Conservation (phyloP, 1,140 invertebrate species). For the Sycophaga agraensis region DNA sequence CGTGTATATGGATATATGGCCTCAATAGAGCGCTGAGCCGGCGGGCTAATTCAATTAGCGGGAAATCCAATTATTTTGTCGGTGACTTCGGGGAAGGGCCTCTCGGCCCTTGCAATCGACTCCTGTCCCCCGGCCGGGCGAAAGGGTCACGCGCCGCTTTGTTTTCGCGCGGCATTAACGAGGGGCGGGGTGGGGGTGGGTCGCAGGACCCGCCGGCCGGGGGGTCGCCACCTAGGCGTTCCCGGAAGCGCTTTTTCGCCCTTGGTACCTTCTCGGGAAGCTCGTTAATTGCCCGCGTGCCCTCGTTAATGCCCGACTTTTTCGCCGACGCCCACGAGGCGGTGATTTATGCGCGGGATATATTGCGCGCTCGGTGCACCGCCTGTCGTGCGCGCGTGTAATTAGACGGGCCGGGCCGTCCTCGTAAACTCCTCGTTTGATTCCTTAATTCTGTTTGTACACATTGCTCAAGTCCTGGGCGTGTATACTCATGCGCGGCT, state of each 20-base stretch:
- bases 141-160: background rate
- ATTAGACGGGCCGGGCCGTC: too few species aligned
- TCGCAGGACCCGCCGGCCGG: too few species aligned
- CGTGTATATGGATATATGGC: too few species aligned
- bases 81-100: background rate
- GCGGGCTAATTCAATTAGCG: slow-evolving; percentile 1
- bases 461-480: too few species aligned
- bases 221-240: background rate
- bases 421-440: background rate
- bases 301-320: background rate
- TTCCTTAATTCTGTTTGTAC: background rate
- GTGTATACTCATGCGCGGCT: too few species aligned
- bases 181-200: too few species aligned
- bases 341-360: too few species aligned
- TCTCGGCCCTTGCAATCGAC: too few species aligned
- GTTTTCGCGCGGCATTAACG: background rate
- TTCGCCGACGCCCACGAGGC: background rate
- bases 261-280: background rate
- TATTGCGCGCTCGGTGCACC: background rate
- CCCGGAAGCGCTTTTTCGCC: background rate
- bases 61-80: slow-evolving; percentile 7
- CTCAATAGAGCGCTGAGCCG: too few species aligned
- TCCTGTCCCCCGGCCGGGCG: too few species aligned
- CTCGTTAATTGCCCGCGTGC: slow-evolving; percentile 8
- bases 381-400: too few species aligned